phyloP scores from a whole-genome alignment of 1,140 invertebrate genomes.

The Paracyclopina nana region DNA sequence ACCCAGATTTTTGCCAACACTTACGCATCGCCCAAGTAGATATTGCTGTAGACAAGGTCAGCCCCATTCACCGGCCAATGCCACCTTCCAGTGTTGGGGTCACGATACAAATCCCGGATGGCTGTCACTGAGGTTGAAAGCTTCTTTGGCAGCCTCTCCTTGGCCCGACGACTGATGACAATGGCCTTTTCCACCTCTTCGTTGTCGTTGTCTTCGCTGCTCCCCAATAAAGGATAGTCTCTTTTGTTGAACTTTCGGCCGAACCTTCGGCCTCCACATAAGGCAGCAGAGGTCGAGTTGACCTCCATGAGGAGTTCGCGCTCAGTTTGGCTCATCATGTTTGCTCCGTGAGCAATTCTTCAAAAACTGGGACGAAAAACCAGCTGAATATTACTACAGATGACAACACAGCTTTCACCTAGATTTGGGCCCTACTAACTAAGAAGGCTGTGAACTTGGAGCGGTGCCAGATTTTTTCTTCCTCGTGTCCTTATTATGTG shows the following conservation, averaged over 20 bases:
- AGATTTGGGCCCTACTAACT: no score
- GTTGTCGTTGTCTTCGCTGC: neutral
- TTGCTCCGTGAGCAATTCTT: no score
- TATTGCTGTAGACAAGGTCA: constrained; percentile 6
- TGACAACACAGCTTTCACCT: no score
- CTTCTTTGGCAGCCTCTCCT: neutral
- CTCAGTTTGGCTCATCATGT: no score
- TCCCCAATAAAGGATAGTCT: neutral
- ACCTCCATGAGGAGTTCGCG: no score
- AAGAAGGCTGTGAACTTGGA: no score
- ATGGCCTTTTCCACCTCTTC: neutral
- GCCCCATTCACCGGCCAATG: constrained; percentile 13
- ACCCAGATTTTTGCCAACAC: no score
- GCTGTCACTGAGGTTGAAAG: neutral
- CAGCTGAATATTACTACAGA: no score
- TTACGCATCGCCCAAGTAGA: constrained; percentile 9
- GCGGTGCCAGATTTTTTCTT: no score
- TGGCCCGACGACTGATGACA: neutral
- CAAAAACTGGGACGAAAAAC: no score
- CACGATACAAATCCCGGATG: neutral
- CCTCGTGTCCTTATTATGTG: no score
- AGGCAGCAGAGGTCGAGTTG: no score
- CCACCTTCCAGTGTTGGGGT: constrained; percentile 8
- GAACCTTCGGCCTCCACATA: constrained; percentile 3
- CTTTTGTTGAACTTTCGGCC: neutral